Evolutionary conservation across 2,888 invertebrate genomes (phyloP).

Genomic region (Sericinus montela): DNA sequence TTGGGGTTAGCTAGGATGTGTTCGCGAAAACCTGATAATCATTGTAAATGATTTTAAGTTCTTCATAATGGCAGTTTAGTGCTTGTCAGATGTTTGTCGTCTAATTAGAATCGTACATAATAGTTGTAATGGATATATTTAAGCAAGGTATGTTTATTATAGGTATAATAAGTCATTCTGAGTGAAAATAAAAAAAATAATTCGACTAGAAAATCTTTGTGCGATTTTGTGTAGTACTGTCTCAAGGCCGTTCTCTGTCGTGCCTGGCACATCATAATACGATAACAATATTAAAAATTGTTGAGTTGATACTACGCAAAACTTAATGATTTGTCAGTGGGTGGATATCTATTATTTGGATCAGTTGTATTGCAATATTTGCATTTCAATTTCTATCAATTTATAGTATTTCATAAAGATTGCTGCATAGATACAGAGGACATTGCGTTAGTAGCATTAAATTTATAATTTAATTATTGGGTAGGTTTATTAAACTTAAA

Average conservation of each 20-base stretch:
- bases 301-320: constrained; percentile 29
- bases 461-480: too few species aligned
- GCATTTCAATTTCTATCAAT: not conserved
- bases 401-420: too few species aligned
- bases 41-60: not conserved
- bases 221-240: constrained; percentile 48
- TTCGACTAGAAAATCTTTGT: constrained; percentile 26
- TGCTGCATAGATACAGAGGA: too few species aligned
- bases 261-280: constrained; percentile 59
- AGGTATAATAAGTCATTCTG: too few species aligned
- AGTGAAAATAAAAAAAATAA: not conserved
- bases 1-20: constrained; percentile 1
- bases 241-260: constrained; percentile 67
- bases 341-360: constrained; percentile 54
- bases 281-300: constrained; percentile 25
- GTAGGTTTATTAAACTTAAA: too few species aligned
- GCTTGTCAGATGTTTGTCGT: constrained; percentile 1
- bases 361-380: not conserved
- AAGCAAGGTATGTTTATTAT: constrained; percentile 45
- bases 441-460: too few species aligned
- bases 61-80: not conserved
- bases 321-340: constrained; percentile 48
- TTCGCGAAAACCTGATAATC: not conserved
- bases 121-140: constrained; percentile 47
- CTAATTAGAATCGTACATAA: constrained; percentile 6